Conservation (phyloP, 1,140 invertebrate species). For the Lamellibrachia luymesi region DNA sequence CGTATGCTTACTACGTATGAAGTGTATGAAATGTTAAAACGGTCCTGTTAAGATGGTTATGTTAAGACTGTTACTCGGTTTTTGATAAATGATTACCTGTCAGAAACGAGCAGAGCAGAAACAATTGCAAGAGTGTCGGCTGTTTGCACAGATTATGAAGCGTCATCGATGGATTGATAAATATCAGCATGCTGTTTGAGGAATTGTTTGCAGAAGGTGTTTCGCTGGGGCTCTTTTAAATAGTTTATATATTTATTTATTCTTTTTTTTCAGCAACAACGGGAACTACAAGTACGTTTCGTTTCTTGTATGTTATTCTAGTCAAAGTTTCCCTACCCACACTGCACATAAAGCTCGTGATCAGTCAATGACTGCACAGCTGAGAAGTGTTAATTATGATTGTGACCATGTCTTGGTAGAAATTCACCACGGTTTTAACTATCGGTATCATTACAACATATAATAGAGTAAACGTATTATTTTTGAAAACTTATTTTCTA, state of each 20-base stretch:
- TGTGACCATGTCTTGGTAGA: no score
- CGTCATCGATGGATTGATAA: neutral
- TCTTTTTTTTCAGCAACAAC: neutral
- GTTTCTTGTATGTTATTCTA: neutral
- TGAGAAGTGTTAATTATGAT: no score
- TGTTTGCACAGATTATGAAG: neutral
- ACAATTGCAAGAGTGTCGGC: neutral
- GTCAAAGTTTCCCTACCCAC: neutral
- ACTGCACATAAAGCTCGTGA: neutral
- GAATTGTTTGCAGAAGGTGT: neutral
- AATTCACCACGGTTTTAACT: no score
- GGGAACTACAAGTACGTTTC: neutral
- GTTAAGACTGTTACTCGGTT: neutral
- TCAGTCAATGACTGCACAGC: neutral
- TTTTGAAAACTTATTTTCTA: no score
- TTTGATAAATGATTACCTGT: neutral
- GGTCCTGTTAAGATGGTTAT: neutral
- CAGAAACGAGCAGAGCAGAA: neutral
- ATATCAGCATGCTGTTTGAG: neutral
- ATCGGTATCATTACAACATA: no score
- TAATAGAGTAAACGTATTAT: no score
- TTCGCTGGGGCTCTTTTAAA: neutral
- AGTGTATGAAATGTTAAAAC: neutral
- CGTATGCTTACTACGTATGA: neutral
- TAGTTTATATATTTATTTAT: neutral